A percentile compares a stretch with the other conserved stretches of the same genome.
phyloP scores from a whole-genome alignment of 2,888 invertebrate species.

The Clunio marinus region DNA sequence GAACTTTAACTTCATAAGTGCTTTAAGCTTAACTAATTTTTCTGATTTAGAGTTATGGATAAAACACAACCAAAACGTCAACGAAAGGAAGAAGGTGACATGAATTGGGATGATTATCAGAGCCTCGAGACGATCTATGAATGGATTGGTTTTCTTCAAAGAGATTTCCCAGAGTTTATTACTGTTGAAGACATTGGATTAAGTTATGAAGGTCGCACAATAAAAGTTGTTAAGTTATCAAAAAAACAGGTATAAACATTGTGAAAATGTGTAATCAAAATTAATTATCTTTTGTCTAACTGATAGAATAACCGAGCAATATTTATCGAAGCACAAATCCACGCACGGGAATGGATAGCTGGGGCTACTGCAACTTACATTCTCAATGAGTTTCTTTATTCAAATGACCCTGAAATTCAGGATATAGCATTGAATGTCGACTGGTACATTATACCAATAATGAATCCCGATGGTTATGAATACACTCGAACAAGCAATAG shows the following conservation, averaged over 20 bases:
- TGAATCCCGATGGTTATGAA: conserved; percentile 52
- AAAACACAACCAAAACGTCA: background rate
- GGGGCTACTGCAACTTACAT: conserved; percentile 53
- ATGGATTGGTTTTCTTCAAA: background rate
- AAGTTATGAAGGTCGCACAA: conserved; percentile 52
- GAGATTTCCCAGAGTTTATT: background rate
- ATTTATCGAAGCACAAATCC: conserved; percentile 48
- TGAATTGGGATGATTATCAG: background rate
- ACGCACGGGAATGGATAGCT: conserved; percentile 54
- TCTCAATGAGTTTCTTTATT: conserved; percentile 57
- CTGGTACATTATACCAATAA: conserved; percentile 70
- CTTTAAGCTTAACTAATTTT: too few relatives aligned
- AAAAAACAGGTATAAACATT: background rate
- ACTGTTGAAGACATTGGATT: conserved; percentile 45
- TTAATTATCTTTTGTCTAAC: conserved; percentile 45
- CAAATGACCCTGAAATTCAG: conserved; percentile 54
- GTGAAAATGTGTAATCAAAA: conserved; percentile 46
- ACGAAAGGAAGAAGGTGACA: conserved; percentile 17
- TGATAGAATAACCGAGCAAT: conserved; percentile 47
- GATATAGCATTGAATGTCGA: conserved; percentile 62
- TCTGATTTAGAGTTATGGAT: background rate
- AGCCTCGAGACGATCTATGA: background rate
- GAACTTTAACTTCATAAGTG: too few relatives aligned
- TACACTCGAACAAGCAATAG: conserved; percentile 55
- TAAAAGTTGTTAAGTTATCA: conserved; percentile 47